phyloP scores from a whole-genome alignment of 2,797 vertebrate species.

The Arremon aurantiirostris region DNA sequence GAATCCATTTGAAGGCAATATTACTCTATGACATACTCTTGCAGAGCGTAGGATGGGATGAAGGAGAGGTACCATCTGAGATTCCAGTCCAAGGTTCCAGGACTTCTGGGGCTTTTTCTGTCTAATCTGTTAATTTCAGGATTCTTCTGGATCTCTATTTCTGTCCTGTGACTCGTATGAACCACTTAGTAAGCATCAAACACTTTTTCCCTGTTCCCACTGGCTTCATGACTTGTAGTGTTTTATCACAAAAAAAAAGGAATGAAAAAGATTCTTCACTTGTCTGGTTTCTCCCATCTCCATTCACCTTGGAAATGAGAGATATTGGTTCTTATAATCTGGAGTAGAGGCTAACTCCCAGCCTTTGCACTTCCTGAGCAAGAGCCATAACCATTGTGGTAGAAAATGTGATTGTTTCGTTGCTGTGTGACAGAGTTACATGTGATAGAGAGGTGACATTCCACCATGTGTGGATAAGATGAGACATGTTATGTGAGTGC shows the following conservation, averaged over 20 bases:
- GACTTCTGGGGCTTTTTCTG: background rate
- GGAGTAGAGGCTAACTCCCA: background rate
- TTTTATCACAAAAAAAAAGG: background rate
- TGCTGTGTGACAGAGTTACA: background rate
- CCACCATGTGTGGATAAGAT: background rate
- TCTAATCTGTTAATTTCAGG: background rate
- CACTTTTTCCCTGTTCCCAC: background rate
- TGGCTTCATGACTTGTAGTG: background rate
- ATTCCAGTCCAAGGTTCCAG: background rate
- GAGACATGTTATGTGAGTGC: background rate
- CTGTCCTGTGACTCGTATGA: background rate
- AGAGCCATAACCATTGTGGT: background rate
- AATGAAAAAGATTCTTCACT: background rate
- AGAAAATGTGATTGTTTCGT: background rate
- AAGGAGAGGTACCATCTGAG: background rate
- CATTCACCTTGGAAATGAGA: background rate
- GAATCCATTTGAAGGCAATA: background rate
- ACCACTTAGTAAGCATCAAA: background rate
- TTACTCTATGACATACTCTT: background rate
- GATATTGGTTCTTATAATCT: background rate
- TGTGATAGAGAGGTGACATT: accelerated
- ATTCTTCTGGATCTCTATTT: background rate
- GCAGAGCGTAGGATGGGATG: background rate
- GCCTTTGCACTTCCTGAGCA: background rate
- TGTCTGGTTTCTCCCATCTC: background rate